Base-by-base conservation (phyloP, 2,888 invertebrate genomes). In the Pedicia rivosa region DNA sequence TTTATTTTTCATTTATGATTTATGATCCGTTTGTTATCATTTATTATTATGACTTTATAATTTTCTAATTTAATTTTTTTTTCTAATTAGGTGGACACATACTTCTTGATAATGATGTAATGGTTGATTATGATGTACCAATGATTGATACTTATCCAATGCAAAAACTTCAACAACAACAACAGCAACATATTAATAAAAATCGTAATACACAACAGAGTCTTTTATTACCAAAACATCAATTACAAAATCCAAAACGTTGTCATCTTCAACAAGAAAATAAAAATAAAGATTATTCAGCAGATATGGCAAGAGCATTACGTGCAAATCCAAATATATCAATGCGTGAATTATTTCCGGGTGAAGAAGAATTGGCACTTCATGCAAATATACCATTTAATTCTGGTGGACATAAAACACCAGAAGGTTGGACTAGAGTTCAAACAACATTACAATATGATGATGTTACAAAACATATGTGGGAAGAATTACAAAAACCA, bases 351-450 rank as follows among this genome's bases (percentile, higher is more conserved):
- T 55, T 83, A 10, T 82, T 83, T 57, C 83, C 82, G 0, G 83
- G 83, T 0, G 83, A 84, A 48, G 83, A 84, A 49, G 82, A 84
- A 51, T 70, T 86, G 66, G 78, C 78, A 37, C 58, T 86, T 12
- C 74, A 74, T 26, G 42, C 40, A 26, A 41, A 74, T 49, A 70
- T 83, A 34, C 82, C 84, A 34, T 86, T 84, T 42, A 67, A 68
- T 26, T 76, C 72, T 41, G 79, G 77, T 0, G 45, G 50, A 16
- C 55, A 53, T 22, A 69, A 78, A 0, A 83, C 82, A 0, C 80
- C 81, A 0, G 82, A 82, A 49, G 83, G 83, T 1, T 86, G 86
- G 84, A 83, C 84, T 46, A 79, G 81, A 42, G 80, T 82, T 45
- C 72, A 71, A 44, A 72, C 80, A 0, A 72, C 76, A 48, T 74